Evolutionary conservation across 1,140 invertebrate genomes (phyloP).

Genomic region (Cyclina sinensis): DNA sequence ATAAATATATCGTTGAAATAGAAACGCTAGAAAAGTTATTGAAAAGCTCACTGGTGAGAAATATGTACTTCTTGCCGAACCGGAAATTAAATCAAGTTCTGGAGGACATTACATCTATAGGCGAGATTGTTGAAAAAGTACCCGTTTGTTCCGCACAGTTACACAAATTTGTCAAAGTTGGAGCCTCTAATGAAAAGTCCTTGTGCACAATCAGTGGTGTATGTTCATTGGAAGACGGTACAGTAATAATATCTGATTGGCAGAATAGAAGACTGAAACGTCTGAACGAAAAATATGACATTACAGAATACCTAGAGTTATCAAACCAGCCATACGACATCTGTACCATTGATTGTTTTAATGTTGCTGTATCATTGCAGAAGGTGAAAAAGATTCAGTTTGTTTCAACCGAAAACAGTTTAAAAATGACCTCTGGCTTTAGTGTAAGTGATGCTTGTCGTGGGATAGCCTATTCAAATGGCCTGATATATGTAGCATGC

Average conservation of each 20-base stretch:
- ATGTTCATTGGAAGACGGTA: not conserved
- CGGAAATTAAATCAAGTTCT: not conserved
- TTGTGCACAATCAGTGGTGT: not conserved
- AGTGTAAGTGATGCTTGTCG: not conserved
- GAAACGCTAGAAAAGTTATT: not conserved
- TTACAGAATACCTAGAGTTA: not conserved
- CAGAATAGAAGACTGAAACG: not conserved
- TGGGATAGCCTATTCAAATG: not conserved
- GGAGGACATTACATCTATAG: not conserved
- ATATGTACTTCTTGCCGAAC: not conserved
- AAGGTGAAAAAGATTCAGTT: not conserved
- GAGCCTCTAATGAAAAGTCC: not conserved
- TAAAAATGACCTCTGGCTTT: not conserved
- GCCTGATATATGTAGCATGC: not conserved
- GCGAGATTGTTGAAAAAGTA: not conserved
- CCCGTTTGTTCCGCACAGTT: not conserved
- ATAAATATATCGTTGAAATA: not conserved
- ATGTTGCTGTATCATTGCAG: not conserved
- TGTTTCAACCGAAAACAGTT: not conserved
- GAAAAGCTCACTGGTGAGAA: not conserved
- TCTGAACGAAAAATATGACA: not conserved
- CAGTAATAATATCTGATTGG: not conserved
- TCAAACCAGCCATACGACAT: not conserved
- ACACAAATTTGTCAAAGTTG: not conserved
- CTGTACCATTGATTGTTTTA: not conserved